Evolutionary conservation across 2,888 invertebrate species (phyloP).

Genomic region (Seira sanloemensis): DNA sequence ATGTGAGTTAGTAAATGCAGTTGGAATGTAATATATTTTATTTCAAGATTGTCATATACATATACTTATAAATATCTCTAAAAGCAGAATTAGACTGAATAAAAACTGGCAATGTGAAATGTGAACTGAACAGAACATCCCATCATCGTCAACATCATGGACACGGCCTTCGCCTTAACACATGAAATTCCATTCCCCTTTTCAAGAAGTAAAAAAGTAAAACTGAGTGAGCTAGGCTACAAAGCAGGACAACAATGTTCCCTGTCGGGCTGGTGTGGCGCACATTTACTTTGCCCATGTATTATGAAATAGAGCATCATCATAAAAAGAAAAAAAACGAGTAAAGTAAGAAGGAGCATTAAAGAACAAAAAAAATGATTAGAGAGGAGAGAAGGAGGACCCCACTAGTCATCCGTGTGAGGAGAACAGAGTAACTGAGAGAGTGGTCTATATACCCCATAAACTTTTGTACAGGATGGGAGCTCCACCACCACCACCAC

Average conservation of each 20-base stretch:
- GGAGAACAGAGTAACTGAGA: constrained; percentile 51
- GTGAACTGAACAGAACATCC: neutral
- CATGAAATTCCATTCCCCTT: constrained; percentile 67
- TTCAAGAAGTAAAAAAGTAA: constrained; percentile 50
- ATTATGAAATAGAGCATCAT: neutral
- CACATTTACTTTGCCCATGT: neutral
- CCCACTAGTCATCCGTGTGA: constrained; percentile 59
- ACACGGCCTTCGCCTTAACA: constrained; percentile 64
- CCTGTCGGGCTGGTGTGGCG: neutral
- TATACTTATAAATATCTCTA: neutral
- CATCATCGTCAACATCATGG: constrained; percentile 36
- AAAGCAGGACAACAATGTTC: neutral
- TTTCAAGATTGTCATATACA: neutral
- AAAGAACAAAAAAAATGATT: constrained; percentile 13
- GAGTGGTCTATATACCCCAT: constrained; percentile 62
- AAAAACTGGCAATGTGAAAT: neutral
- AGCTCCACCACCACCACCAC: too few relatives aligned
- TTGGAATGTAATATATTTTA: neutral
- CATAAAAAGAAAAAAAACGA: neutral
- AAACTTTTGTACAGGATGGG: constrained; percentile 45
- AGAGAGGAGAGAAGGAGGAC: constrained; percentile 42
- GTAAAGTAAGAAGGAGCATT: constrained; percentile 1
- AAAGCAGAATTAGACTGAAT: neutral
- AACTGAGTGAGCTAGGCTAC: constrained; percentile 3
- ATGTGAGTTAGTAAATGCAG: neutral